Base-by-base conservation (phyloP, 2,797 vertebrate species). In the Leptoclinus maculatus region DNA sequence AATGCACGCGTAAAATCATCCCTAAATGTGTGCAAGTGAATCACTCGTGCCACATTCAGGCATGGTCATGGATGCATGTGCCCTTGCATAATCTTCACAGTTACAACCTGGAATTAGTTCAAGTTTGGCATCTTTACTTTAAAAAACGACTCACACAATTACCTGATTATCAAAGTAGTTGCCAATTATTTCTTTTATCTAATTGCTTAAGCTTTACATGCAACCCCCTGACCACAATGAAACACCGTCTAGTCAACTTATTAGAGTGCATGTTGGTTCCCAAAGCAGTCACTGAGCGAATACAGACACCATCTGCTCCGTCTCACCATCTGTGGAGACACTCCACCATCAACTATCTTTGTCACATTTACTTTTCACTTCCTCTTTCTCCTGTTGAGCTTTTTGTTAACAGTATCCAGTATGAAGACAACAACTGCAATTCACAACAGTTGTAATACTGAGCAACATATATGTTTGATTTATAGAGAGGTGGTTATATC, bases 301-400 rank as follows among this genome's bases (percentile, higher is more conserved):
- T 13, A 53, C 14, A 53, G 23, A 53, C 51, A 23, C 8, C 16
- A 56, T 66, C 78, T 74, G 41, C 2, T 39, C 19, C 9, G 9
- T 34, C 41, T 71, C n/a, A 2, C 8, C 6, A 21, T n/a, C 47
- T 65, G n/a, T 38, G 32, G 4, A 34, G 8, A 63, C 65, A 76
- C 21, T 23, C 2, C 2, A 12, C 2, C 2, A 12, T 56, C 56
- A 51, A 6, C 4, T 21, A 13, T 47, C 34, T 17, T 53, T 16
- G 7, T 66, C 62, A 47, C 10, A 29, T 68, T 38, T 53, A 76
- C 14, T 29, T 49, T n/a, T 8, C 41, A 64, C 67, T 72, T 76
- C 54, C 83, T 69, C 62, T 29, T 68, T 41, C 32, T 39, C 14
- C 68, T 59, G 47, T 3, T 5, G 2, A 13, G 2, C 13, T 49